These are phyloP conservation scores for Callorhinus ursinus DNA, from an alignment of 2,113 vertebrate species.

Conservation along the genomic window DNA sequence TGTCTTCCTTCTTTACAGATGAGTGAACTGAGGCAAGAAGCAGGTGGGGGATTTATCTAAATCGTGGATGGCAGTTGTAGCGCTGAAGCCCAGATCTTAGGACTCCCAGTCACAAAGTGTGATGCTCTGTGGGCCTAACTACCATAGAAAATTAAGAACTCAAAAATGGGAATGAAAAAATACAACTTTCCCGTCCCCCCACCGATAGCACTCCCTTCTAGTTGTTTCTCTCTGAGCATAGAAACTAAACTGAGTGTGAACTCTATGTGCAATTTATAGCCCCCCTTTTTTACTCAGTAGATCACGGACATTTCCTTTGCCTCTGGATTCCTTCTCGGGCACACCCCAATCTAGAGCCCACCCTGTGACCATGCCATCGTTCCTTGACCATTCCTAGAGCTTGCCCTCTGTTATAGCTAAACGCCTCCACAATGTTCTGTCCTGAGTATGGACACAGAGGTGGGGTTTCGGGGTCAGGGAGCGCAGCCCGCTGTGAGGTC, in stretches of 20 bases:
- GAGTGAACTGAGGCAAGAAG: neutral
- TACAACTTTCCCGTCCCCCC: neutral
- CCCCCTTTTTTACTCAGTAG: fast-evolving
- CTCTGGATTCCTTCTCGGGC: fast-evolving
- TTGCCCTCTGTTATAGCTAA: fast-evolving
- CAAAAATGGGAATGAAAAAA: neutral
- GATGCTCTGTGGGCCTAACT: neutral
- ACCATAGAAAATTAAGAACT: neutral
- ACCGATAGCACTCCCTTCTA: fast-evolving
- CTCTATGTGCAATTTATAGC: fast-evolving
- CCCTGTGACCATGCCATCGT: fast-evolving
- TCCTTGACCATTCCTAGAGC: fast-evolving
- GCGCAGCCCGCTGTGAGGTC: fast-evolving
- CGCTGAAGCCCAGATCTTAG: neutral
- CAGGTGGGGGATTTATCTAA: neutral
- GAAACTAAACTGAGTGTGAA: no score
- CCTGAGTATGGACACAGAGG: neutral
- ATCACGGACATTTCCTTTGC: neutral
- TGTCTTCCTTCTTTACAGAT: neutral
- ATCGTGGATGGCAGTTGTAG: neutral
- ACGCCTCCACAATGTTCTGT: fast-evolving
- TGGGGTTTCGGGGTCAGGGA: neutral
- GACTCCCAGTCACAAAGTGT: neutral
- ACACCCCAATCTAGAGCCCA: fast-evolving
- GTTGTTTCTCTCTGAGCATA: neutral